These are phyloP conservation scores for Lysiphlebus fabarum DNA, from an alignment of 1,140 invertebrate species.

Conservation along the genomic window DNA sequence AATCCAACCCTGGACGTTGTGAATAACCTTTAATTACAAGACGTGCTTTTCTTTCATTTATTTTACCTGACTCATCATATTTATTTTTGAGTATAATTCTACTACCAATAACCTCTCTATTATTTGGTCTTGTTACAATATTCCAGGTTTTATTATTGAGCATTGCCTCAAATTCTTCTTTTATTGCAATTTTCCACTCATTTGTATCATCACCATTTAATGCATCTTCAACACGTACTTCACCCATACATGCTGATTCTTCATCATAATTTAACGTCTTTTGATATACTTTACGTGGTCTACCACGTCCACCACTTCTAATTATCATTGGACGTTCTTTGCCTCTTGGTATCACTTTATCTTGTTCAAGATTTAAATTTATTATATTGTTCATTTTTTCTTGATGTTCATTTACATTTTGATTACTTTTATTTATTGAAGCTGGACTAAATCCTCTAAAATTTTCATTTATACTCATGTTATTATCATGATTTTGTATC, in stretches of 20 bases:
- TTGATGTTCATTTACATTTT: background rate
- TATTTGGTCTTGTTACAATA: constrained; percentile 1
- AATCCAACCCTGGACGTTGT: constrained; percentile 11
- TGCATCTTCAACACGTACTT: no score
- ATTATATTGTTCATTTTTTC: background rate
- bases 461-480: background rate
- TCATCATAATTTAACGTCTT: no score
- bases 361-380: background rate
- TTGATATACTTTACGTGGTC: no score
- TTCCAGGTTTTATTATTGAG: constrained; percentile 14
- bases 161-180: constrained; percentile 8
- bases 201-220: constrained; percentile 7
- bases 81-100: constrained; percentile 10
- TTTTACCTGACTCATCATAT: constrained; percentile 2
- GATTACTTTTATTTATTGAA: background rate
- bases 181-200: constrained; percentile 1
- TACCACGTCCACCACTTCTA: background rate
- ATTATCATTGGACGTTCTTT: constrained; percentile 1
- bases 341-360: background rate
- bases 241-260: no score
- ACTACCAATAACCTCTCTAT: constrained; percentile 4
- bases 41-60: constrained; percentile 1
- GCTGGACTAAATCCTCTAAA: background rate
- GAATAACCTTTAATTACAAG: background rate
- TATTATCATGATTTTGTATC: background rate